These are phyloP conservation scores for Tokudaia muenninki DNA, from an alignment of 2,797 vertebrate species.

Conservation along the genomic window DNA sequence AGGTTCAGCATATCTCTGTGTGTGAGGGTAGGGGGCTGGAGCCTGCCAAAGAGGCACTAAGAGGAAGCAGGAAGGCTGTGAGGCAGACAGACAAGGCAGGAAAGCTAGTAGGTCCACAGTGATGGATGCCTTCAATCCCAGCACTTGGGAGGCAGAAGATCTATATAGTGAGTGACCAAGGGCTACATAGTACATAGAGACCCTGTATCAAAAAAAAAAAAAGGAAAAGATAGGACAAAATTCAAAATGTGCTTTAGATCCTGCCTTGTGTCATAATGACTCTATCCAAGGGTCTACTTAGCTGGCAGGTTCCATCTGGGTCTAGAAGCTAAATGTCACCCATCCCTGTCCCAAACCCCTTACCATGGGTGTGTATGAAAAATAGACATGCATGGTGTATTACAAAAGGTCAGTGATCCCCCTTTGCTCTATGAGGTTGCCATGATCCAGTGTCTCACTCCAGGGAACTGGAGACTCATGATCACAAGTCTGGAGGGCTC, in stretches of 20 bases:
- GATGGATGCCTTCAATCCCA: background rate
- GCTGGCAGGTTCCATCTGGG: background rate
- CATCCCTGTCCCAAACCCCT: background rate
- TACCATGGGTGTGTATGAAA: rapidly evolving
- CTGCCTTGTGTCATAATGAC: background rate
- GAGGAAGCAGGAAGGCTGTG: background rate
- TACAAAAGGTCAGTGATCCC: background rate
- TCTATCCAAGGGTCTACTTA: background rate
- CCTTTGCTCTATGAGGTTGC: too few relatives aligned
- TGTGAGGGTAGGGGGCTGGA: background rate
- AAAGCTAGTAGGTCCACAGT: background rate
- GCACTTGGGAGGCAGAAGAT: background rate
- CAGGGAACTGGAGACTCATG: background rate
- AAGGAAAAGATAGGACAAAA: background rate
- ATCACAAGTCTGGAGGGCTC: background rate
- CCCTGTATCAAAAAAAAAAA: background rate
- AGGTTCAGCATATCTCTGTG: rapidly evolving
- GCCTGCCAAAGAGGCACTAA: rapidly evolving
- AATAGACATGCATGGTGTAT: background rate
- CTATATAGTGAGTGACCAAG: background rate
- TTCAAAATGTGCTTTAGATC: rapidly evolving
- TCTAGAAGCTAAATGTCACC: too few relatives aligned
- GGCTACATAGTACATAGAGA: background rate
- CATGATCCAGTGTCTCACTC: background rate
- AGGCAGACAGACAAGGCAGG: background rate